Evolutionary conservation across 2,113 vertebrate genomes (phyloP).

Genomic region (Forbesichthys papilliferus): DNA sequence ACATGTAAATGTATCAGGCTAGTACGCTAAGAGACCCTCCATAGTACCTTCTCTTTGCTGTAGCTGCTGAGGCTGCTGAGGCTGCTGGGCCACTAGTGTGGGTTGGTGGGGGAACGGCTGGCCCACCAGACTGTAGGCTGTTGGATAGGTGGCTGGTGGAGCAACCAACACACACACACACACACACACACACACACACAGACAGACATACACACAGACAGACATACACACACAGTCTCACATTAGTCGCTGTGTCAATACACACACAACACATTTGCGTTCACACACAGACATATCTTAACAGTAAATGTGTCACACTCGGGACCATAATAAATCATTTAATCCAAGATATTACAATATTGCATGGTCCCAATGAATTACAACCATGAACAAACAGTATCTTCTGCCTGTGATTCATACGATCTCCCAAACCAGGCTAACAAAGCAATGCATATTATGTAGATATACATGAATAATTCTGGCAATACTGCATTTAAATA

Average conservation of each 20-base stretch:
- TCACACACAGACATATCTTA: conserved; percentile 14
- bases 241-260: background rate
- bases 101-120: conserved; percentile 90
- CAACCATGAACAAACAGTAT: too few species aligned
- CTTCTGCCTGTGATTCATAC: too few species aligned
- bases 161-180: background rate
- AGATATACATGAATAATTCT: too few species aligned
- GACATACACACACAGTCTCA: background rate
- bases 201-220: background rate
- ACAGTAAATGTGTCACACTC: conserved; percentile 28
- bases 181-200: background rate
- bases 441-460: too few species aligned
- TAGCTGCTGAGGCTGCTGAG: conserved; percentile 85
- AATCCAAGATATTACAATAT: too few species aligned
- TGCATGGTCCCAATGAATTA: too few species aligned
- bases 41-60: conserved; percentile 85
- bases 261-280: conserved; percentile 24
- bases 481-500: background rate
- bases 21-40: too few species aligned
- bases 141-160: conserved; percentile 86
- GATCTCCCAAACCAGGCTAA: too few species aligned
- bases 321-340: background rate
- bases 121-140: conserved; percentile 89
- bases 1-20: too few species aligned
- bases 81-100: conserved; percentile 85